A percentile compares a stretch with the other conserved stretches of the same genome.
phyloP scores from a whole-genome alignment of 2,797 vertebrate species.

The Heliangelus exortis region DNA sequence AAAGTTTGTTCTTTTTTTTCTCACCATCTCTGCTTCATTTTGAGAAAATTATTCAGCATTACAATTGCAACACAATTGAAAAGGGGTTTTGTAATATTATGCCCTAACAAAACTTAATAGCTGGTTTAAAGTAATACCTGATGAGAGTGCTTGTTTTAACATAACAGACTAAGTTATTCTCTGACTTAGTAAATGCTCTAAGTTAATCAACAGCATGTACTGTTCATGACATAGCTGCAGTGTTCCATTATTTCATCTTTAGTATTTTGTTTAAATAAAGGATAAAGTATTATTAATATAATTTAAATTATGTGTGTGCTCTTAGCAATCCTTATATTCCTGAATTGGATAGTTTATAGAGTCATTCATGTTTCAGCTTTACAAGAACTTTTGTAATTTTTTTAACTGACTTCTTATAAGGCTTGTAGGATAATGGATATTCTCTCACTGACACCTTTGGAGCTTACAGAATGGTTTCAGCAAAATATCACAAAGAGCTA shows the following conservation, averaged over 20 bases:
- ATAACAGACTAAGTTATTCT: neutral
- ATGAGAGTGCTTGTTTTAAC: neutral
- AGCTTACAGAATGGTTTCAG: neutral
- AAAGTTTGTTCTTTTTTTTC: too few relatives aligned
- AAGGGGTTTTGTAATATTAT: constrained; percentile 15
- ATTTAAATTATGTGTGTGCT: neutral
- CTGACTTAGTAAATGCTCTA: constrained; percentile 31
- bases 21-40: neutral
- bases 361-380: neutral
- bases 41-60: constrained; percentile 1
- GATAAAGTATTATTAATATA: neutral
- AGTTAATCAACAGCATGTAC: neutral
- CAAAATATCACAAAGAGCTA: neutral
- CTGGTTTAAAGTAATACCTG: constrained; percentile 26
- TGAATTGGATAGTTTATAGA: neutral
- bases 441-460: neutral
- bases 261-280: neutral
- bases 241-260: neutral
- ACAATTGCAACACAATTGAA: constrained; percentile 28
- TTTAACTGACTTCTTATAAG: neutral
- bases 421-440: neutral
- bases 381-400: neutral
- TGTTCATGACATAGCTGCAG: neutral
- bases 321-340: neutral
- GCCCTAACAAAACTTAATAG: constrained; percentile 17